Conservation (phyloP, 2,888 invertebrate genomes). For the Thalpophila matura region DNA sequence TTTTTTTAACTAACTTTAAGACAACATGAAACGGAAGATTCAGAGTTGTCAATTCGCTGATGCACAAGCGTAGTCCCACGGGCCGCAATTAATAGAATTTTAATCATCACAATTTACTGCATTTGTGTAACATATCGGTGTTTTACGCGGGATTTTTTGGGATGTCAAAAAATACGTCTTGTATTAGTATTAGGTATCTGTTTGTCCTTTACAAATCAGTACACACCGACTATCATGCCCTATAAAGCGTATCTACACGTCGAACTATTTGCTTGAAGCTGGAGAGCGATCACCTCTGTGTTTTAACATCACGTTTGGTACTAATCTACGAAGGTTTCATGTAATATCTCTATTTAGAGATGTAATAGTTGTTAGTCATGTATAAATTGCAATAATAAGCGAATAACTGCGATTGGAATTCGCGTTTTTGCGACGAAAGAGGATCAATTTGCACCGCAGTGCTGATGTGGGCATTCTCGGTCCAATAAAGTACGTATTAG, state of each 20-base stretch:
- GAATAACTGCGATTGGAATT: conserved; percentile 3
- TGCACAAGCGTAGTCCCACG: too few species aligned
- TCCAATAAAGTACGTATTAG: not conserved
- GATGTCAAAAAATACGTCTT: not conserved
- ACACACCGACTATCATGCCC: conserved; percentile 37
- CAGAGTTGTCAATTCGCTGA: too few species aligned
- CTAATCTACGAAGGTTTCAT: conserved; percentile 4
- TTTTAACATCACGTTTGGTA: conserved; percentile 48
- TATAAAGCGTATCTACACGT: conserved; percentile 62
- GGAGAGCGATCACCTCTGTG: conserved; percentile 47
- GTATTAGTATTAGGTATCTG: not conserved
- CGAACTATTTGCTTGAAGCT: conserved; percentile 50
- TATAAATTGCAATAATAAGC: not conserved
- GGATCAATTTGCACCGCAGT: conserved; percentile 11
- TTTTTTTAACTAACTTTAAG: too few species aligned
- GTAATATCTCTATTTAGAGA: not conserved
- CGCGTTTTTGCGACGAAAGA: not conserved
- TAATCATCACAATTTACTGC: too few species aligned
- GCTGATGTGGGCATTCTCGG: not conserved
- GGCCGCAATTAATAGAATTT: too few species aligned
- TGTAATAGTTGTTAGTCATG: not conserved
- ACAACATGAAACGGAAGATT: too few species aligned
- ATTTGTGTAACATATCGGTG: too few species aligned
- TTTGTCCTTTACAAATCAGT: conserved; percentile 41
- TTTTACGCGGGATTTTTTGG: too few species aligned